Conservation (phyloP, 2,797 vertebrate species). For the Hybognathus amarus region DNA sequence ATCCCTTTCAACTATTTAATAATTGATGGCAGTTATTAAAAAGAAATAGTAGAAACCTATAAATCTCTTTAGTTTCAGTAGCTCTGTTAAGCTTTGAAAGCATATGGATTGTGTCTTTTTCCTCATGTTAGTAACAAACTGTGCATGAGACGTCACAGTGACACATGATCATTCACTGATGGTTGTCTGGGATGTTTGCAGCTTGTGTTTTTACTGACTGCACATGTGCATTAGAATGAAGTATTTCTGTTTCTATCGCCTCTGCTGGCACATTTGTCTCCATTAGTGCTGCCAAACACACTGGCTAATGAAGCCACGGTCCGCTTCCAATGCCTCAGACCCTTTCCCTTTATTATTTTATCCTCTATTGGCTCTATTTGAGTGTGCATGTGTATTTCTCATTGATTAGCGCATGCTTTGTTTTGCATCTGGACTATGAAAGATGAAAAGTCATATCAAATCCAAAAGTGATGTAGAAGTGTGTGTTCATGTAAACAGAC, state of each 20-base stretch:
- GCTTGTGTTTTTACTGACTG: conserved; percentile 37
- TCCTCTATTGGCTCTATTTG: background rate
- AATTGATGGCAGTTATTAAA: background rate
- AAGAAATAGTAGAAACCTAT: background rate
- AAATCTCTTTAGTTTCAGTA: background rate
- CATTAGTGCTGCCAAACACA: conserved; percentile 56
- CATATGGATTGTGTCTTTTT: background rate
- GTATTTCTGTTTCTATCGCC: conserved; percentile 42
- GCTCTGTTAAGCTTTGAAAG: background rate
- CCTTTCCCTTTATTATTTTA: conserved; percentile 9
- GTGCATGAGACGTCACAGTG: background rate
- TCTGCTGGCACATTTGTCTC: conserved; percentile 56
- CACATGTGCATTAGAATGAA: conserved; percentile 44
- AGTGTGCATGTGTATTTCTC: background rate
- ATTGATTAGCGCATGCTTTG: background rate
- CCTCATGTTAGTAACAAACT: background rate
- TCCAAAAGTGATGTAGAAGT: too few species aligned
- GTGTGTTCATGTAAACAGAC: background rate
- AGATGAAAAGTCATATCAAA: background rate
- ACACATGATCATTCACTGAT: conserved; percentile 11
- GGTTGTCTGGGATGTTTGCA: background rate
- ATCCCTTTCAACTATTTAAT: background rate
- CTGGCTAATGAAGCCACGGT: conserved; percentile 20
- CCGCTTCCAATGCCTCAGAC: background rate
- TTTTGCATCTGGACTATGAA: background rate